These are phyloP conservation scores for Drosophila tani DNA, from an alignment of 1,140 invertebrate genomes.

Conservation along the genomic window DNA sequence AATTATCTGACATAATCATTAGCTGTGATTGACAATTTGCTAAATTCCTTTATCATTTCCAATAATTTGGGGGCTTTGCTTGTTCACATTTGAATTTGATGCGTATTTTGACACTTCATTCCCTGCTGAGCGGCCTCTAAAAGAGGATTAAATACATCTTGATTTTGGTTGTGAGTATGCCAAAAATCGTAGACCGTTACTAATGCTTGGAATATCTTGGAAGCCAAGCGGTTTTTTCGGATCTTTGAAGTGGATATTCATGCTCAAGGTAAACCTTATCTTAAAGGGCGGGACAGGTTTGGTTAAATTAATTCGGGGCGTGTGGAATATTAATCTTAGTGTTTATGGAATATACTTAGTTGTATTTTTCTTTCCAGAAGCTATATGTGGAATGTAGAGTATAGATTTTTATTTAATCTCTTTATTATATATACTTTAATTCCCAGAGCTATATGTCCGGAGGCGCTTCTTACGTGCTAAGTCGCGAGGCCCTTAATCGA, in stretches of 20 bases:
- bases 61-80: conserved; percentile 29
- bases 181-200: conserved; percentile 47
- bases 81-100: conserved; percentile 40
- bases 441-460: conserved; percentile 97
- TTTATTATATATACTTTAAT: background rate
- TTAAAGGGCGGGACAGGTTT: conserved; percentile 18
- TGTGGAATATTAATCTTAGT: conserved; percentile 23
- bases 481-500: conserved; percentile 89
- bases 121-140: conserved; percentile 43
- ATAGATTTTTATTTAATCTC: too few relatives aligned
- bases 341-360: conserved; percentile 3
- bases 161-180: conserved; percentile 28
- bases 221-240: conserved; percentile 9
- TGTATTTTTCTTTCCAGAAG: conserved; percentile 74
- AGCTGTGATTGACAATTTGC: conserved; percentile 25
- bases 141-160: conserved; percentile 37
- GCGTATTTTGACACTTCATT: conserved; percentile 58
- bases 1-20: conserved; percentile 18
- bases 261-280: conserved; percentile 7
- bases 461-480: conserved; percentile 96
- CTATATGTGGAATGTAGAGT: too few relatives aligned
- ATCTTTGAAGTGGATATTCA: conserved; percentile 46
- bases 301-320: conserved; percentile 2
- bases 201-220: conserved; percentile 20
- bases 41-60: conserved; percentile 20